These are phyloP conservation scores for Philypnodon macrostomus DNA, from an alignment of 2,797 vertebrate genomes.

Conservation along the genomic window DNA sequence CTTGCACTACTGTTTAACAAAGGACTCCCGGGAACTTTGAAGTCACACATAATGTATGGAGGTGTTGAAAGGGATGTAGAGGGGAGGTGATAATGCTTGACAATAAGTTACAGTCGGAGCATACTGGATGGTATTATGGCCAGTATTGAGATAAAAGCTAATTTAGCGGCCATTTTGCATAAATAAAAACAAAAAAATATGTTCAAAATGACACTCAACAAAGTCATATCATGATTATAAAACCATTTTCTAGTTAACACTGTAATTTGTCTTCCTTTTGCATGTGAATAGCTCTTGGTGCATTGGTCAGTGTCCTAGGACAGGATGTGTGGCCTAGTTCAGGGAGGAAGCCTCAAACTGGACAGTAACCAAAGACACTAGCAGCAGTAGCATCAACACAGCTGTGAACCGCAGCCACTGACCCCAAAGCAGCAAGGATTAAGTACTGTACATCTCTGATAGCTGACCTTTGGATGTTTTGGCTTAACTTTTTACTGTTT, in stretches of 20 bases:
- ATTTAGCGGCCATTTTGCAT: too few relatives aligned
- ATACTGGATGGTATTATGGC: background rate
- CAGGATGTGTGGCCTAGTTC: conserved; percentile 61
- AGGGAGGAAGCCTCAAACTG: conserved; percentile 45
- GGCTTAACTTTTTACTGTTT: conserved; percentile 26
- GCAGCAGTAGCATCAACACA: conserved; percentile 29
- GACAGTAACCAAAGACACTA: conserved; percentile 49
- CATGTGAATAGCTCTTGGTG: conserved; percentile 47
- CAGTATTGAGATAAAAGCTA: too few relatives aligned
- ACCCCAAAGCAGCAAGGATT: conserved; percentile 39
- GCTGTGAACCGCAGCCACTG: conserved; percentile 35
- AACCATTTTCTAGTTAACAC: conserved; percentile 53
- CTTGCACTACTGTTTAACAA: conserved; percentile 36
- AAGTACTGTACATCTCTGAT: conserved; percentile 23
- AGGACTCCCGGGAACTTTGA: too few relatives aligned
- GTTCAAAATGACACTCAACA: too few relatives aligned
- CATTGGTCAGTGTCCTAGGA: conserved; percentile 47
- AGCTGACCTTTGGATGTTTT: conserved; percentile 37
- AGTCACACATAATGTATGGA: conserved; percentile 11
- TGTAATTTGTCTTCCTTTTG: conserved; percentile 22
- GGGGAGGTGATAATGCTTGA: conserved; percentile 49
- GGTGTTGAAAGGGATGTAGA: conserved; percentile 29
- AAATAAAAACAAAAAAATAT: too few relatives aligned
- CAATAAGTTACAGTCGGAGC: conserved; percentile 19
- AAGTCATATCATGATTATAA: too few relatives aligned